Evolutionary conservation across 2,888 invertebrate species (phyloP).

Genomic region (Tetragonisca angustula): DNA sequence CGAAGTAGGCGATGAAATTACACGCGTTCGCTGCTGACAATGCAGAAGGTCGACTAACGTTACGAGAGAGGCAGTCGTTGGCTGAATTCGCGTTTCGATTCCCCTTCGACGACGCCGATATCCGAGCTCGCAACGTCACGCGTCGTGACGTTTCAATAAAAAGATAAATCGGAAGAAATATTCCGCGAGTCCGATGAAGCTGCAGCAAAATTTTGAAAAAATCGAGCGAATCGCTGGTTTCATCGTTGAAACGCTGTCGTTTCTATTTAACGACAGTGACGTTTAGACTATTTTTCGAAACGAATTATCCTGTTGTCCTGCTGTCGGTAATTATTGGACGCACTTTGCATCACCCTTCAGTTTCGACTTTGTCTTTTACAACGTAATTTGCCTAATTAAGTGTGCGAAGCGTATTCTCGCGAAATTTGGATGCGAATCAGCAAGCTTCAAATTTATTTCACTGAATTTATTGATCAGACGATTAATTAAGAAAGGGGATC

Average conservation of each 20-base stretch:
- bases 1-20: conserved; percentile 58
- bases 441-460: neutral
- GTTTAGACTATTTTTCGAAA: neutral
- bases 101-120: conserved; percentile 13
- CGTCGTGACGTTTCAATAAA: neutral
- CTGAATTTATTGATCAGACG: neutral
- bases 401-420: neutral
- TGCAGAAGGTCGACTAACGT: conserved; percentile 58
- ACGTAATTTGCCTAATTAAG: neutral
- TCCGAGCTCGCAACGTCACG: neutral
- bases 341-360: neutral
- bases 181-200: no score
- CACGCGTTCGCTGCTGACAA: conserved; percentile 60
- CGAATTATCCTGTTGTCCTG: no score
- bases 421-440: neutral
- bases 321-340: conserved; percentile 21
- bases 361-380: neutral
- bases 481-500: neutral
- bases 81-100: conserved; percentile 48
- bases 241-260: no score
- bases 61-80: conserved; percentile 39
- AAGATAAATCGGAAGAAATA: no score
- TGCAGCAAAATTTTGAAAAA: neutral
- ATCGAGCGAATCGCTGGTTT: neutral
- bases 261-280: neutral